phyloP scores from a whole-genome alignment of 2,113 vertebrate genomes.

The Isichthys henryi region DNA sequence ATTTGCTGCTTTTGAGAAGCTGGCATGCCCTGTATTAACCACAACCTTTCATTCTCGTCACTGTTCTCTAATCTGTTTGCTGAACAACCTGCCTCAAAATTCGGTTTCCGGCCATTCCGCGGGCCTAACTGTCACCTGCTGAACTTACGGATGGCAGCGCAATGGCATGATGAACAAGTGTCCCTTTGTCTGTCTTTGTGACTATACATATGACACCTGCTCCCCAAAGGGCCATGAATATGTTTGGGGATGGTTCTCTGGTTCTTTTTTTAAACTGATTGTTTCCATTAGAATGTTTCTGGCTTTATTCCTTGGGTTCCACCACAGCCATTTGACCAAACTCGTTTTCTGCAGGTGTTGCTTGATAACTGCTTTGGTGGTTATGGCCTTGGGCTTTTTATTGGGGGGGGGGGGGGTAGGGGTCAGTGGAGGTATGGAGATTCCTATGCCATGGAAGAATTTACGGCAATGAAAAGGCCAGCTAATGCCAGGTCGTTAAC shows the following conservation, averaged over 20 bases:
- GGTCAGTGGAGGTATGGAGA: background rate
- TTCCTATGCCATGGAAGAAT: background rate
- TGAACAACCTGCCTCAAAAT: conserved; percentile 9
- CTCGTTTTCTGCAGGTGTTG: background rate
- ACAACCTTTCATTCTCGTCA: conserved; percentile 59
- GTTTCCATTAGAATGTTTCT: conserved; percentile 22
- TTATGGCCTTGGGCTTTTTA: background rate
- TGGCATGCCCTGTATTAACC: conserved; percentile 79
- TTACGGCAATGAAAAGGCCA: background rate
- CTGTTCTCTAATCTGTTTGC: conserved; percentile 21
- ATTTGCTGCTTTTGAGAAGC: conserved; percentile 55
- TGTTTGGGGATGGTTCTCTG: background rate
- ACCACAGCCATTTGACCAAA: background rate
- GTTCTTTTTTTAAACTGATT: background rate
- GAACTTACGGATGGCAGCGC: conserved; percentile 25
- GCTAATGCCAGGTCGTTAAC: background rate
- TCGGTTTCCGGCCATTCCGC: background rate
- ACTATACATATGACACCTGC: background rate
- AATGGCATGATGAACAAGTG: conserved; percentile 29
- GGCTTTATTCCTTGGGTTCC: background rate
- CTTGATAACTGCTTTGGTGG: background rate
- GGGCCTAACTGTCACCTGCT: conserved; percentile 28
- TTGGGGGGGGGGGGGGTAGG: background rate
- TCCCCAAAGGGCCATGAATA: background rate
- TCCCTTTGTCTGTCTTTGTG: background rate